Evolutionary conservation across 2,113 vertebrate genomes (phyloP).

Genomic region (Mobula birostris): DNA sequence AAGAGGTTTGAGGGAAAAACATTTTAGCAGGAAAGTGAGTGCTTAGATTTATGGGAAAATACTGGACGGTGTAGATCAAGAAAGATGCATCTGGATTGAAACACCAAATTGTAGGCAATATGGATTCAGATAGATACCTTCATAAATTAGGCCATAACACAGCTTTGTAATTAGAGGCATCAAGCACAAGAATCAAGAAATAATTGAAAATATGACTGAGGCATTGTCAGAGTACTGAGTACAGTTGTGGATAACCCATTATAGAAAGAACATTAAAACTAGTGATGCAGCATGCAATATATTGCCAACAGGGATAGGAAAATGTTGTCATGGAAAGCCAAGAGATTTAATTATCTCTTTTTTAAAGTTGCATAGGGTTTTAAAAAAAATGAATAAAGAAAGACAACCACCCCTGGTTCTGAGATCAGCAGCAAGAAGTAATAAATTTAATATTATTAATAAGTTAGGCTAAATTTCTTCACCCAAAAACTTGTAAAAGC

Average conservation of each 20-base stretch:
- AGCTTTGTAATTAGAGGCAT: neutral
- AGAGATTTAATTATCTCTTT: neutral
- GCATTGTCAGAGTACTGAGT: neutral
- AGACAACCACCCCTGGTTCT: neutral
- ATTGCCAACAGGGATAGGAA: neutral
- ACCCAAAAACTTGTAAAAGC: neutral
- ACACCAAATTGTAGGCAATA: neutral
- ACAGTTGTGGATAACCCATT: neutral
- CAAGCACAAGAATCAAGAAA: neutral
- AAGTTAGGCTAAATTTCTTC: neutral
- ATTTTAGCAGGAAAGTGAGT: neutral
- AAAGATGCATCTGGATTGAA: neutral
- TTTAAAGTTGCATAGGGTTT: neutral
- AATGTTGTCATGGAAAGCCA: neutral
- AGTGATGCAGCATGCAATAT: neutral
- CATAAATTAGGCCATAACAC: neutral
- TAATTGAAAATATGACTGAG: neutral
- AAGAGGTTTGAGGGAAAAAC: neutral
- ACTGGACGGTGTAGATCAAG: neutral
- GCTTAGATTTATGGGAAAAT: neutral
- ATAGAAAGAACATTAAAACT: neutral
- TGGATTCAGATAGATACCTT: neutral
- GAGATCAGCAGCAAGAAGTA: neutral
- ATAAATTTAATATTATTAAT: neutral
- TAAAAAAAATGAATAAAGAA: neutral